A percentile compares a stretch with the other conserved stretches of the same genome.
Evolutionary conservation across 23 tunicate genomes (phyloP).

Genomic region (Styela plicata): DNA sequence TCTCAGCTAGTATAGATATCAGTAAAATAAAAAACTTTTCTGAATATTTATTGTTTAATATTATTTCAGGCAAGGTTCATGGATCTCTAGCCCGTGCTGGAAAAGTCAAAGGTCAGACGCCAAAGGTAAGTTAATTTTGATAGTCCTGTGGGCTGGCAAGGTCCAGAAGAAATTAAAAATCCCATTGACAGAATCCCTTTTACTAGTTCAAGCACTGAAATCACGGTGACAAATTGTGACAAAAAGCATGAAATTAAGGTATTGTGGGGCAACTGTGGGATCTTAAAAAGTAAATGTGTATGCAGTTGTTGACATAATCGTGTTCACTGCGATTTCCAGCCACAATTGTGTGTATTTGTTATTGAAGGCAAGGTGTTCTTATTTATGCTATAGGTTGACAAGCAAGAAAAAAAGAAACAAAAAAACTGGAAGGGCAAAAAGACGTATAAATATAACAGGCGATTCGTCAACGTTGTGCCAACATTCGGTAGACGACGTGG

Average conservation of each 20-base stretch:
- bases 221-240: too few species aligned
- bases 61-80: constrained; percentile 79
- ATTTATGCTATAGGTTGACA: constrained; percentile 56
- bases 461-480: constrained; percentile 93
- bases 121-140: constrained; percentile 84
- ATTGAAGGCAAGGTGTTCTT: neutral
- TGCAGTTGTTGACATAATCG: too few species aligned
- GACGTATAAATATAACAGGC: constrained; percentile 94
- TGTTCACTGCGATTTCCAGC: too few species aligned
- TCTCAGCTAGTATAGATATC: too few species aligned
- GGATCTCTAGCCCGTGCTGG: constrained; percentile 99
- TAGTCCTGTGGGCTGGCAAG: too few species aligned
- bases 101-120: constrained; percentile 97
- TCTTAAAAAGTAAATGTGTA: too few species aligned
- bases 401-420: constrained; percentile 93
- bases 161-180: too few species aligned
- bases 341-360: neutral
- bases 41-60: neutral
- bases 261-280: too few species aligned
- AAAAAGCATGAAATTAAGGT: too few species aligned
- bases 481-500: constrained; percentile 92
- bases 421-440: constrained; percentile 87
- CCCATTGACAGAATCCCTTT: too few species aligned
- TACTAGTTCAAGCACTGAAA: too few species aligned
- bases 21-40: too few species aligned